phyloP scores from a whole-genome alignment of 2,888 invertebrate species.

The Agrypnus murinus region DNA sequence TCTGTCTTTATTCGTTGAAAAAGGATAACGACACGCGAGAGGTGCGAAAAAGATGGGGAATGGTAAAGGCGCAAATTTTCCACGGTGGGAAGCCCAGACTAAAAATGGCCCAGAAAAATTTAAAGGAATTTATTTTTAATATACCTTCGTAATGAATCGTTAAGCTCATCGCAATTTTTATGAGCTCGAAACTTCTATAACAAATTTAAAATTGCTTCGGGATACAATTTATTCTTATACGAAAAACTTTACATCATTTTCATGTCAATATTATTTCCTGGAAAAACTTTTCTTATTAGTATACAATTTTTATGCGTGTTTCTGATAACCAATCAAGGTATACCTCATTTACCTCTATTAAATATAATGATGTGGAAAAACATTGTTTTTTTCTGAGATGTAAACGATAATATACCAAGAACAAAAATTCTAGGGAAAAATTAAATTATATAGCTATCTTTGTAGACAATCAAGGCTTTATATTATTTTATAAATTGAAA shows the following conservation, averaged over 20 bases:
- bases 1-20: constrained; percentile 34
- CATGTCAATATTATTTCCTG: constrained; percentile 52
- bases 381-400: too few relatives aligned
- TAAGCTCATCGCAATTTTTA: constrained; percentile 53
- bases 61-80: constrained; percentile 14
- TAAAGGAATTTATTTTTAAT: constrained; percentile 50
- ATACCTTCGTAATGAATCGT: constrained; percentile 52
- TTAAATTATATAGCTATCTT: too few relatives aligned
- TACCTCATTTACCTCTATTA: background rate
- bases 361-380: background rate
- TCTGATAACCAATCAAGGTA: constrained; percentile 35
- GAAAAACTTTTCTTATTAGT: constrained; percentile 53
- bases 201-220: constrained; percentile 54
- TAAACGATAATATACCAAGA: background rate
- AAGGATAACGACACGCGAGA: constrained; percentile 2
- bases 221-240: constrained; percentile 54
- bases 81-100: constrained; percentile 6
- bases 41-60: background rate
- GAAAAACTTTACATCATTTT: constrained; percentile 53
- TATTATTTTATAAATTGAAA: too few relatives aligned
- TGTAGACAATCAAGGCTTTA: too few relatives aligned
- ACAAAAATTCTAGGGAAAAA: too few relatives aligned
- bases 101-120: constrained; percentile 43
- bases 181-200: constrained; percentile 53
- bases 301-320: constrained; percentile 37